Conservation (phyloP, 2,113 vertebrate genomes). For the Camelus bactrianus region DNA sequence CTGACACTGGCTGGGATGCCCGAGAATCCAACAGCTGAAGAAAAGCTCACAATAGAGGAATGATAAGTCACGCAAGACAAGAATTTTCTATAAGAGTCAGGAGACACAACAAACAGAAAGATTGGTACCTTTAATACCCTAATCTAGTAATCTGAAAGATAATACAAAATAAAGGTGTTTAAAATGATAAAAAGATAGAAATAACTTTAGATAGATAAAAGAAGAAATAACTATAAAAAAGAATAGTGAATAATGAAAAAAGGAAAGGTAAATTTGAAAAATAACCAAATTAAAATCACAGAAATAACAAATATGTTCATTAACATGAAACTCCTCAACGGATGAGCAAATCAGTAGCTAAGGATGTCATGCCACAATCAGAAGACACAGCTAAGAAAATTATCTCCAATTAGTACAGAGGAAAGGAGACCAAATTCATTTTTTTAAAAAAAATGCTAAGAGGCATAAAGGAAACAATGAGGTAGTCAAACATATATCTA, state of each 20-base stretch:
- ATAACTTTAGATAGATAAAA: not conserved
- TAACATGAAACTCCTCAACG: not conserved
- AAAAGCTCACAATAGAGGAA: not conserved
- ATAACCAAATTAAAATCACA: not conserved
- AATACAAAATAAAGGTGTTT: not conserved
- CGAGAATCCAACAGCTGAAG: not conserved
- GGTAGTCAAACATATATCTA: not conserved
- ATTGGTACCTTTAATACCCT: not conserved
- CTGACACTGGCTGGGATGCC: not conserved
- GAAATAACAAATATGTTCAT: not conserved
- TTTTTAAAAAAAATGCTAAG: not conserved
- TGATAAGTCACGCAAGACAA: not conserved
- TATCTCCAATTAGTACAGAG: not conserved
- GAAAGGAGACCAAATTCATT: not conserved
- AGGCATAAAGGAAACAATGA: not conserved
- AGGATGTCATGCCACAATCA: not conserved
- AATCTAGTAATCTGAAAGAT: not conserved
- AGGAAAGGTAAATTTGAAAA: conserved; percentile 27
- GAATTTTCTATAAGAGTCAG: not conserved
- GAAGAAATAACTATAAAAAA: not conserved
- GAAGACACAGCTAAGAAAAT: not conserved
- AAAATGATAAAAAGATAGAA: not conserved
- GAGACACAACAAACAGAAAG: not conserved
- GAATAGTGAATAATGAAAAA: not conserved
- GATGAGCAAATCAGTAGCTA: not conserved